Base-by-base conservation (phyloP, 2,113 vertebrate species). In the Anarrhichthys ocellatus region DNA sequence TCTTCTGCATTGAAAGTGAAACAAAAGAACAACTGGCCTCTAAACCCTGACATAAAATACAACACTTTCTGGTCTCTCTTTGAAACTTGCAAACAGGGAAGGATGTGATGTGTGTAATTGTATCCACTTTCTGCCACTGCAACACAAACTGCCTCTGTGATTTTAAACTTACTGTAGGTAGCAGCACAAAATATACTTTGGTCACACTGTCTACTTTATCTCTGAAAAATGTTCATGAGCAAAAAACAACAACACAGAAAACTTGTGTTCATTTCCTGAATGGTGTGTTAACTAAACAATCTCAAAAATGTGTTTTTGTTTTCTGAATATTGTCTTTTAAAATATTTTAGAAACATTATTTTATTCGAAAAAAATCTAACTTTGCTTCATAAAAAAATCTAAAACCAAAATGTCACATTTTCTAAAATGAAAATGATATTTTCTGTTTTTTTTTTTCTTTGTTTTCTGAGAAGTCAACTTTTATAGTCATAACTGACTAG, bases 21-120 rank as follows among this genome's bases (percentile, higher is more conserved):
- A 72, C 54, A 38, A 50, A n/a, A 65, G 15, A 75, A 71, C 44
- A 42, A 27, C 32, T 54, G 66, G 46, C 34, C 68, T 42, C 34
- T 9, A 15, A 63, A 63, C 27, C 9, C 46, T 20, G 34, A 73
- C 5, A 2, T 7, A n/a, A 15, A 64, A 2, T 29, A 27, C 42
- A n/a, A 20, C 42, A 38, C 29, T 8, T 7, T 61, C 34, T 64
- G 36, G 9, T 42, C 44, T 42, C 58, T 64, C 11, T 65, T 10
- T 6, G 50, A 80, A 65, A 24, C 46, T n/a, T 52, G 58, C 66
- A 17, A 24, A 9, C 66, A 54, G 65, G 10, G 32, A 44, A 24
- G 63, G 15, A 14, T n/a, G 38, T 34, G 71, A 62, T 40, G 34
- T 22, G 36, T 40, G 59, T 36, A 6, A 64, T 38, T 59, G 44